Evolutionary conservation across 2,888 invertebrate species (phyloP).

Genomic region (Boloria selene): DNA sequence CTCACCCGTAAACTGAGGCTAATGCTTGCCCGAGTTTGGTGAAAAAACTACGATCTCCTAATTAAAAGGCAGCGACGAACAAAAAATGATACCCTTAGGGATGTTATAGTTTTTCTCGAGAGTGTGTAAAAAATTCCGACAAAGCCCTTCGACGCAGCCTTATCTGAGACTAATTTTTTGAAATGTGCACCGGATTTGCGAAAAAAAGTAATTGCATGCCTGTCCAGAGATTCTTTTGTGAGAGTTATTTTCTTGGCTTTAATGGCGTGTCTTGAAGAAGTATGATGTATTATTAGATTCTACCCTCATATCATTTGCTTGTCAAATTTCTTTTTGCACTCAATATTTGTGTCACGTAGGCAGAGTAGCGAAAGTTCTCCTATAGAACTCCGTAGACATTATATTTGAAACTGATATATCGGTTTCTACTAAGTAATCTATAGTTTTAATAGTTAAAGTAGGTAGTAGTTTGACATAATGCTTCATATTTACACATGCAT

Average conservation of each 20-base stretch:
- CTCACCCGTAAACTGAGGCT: conserved; percentile 36
- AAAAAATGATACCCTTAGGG: conserved; percentile 69
- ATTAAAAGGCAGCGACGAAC: conserved; percentile 71
- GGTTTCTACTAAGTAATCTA: neutral
- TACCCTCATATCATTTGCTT: conserved; percentile 28
- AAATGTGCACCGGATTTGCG: conserved; percentile 57
- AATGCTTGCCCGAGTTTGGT: conserved; percentile 28
- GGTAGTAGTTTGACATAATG: neutral
- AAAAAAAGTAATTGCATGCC: conserved; percentile 53
- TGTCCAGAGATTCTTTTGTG: conserved; percentile 30
- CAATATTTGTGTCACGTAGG: conserved; percentile 15
- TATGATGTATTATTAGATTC: conserved; percentile 21
- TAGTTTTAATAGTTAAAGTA: neutral
- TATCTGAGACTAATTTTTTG: conserved; percentile 63
- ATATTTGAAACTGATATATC: neutral
- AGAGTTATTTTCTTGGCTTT: conserved; percentile 32
- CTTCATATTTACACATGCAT: neutral
- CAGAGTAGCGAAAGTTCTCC: conserved; percentile 14
- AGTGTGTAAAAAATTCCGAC: conserved; percentile 70
- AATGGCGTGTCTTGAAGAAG: conserved; percentile 25
- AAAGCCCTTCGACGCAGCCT: conserved; percentile 58
- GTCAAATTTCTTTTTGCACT: conserved; percentile 7
- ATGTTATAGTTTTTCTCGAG: conserved; percentile 60
- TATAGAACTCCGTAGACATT: conserved; percentile 7
- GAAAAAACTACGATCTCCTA: conserved; percentile 55